Conservation (phyloP, 2,888 invertebrate species). For the Mythimna ferrago region DNA sequence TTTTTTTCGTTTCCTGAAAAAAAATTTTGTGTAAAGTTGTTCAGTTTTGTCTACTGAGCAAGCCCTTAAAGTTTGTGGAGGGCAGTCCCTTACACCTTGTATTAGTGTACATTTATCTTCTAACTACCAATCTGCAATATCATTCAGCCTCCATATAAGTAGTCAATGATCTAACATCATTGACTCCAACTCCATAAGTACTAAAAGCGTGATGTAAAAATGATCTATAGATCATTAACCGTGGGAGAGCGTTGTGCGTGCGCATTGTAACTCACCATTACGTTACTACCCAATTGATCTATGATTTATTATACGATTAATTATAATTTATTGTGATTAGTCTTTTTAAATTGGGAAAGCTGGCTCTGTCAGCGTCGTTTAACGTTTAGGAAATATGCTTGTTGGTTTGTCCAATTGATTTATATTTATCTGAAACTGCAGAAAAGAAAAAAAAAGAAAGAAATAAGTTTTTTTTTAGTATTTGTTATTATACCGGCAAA, state of each 20-base stretch:
- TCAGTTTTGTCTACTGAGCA: too few species aligned
- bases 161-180: constrained; percentile 4
- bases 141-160: background rate
- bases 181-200: constrained; percentile 10
- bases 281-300: constrained; percentile 47
- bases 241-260: constrained; percentile 59
- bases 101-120: too few species aligned
- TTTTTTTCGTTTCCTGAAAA: too few species aligned
- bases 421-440: too few species aligned
- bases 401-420: too few species aligned
- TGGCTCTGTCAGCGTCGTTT: background rate
- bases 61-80: too few species aligned
- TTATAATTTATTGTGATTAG: constrained; percentile 43
- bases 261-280: constrained; percentile 39
- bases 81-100: too few species aligned
- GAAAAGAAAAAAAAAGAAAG: too few species aligned
- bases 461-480: too few species aligned
- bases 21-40: too few species aligned
- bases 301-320: constrained; percentile 49
- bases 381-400: background rate
- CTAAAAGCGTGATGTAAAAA: constrained; percentile 47
- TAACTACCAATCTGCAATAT: background rate
- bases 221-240: constrained; percentile 57
- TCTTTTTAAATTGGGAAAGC: constrained; percentile 12
- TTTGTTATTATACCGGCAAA: too few species aligned